These are phyloP conservation scores for Balaeniceps rex DNA, from an alignment of 2,113 vertebrate species.

Conservation along the genomic window DNA sequence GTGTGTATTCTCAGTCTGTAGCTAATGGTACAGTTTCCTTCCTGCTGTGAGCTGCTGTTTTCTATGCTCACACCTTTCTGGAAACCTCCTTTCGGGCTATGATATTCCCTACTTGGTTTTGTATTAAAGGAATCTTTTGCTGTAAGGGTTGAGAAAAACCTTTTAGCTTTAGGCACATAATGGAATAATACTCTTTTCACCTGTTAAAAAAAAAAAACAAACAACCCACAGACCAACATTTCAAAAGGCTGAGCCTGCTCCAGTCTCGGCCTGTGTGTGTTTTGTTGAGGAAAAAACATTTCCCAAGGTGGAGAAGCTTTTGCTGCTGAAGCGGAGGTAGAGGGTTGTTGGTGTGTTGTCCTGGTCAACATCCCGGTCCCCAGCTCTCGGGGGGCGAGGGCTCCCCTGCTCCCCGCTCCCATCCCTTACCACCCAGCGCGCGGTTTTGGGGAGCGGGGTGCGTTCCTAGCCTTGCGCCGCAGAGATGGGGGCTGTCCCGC, in stretches of 20 bases:
- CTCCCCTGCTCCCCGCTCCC: neutral
- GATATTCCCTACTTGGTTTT: neutral
- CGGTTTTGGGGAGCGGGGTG: neutral
- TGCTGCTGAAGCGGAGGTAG: neutral
- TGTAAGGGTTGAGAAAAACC: neutral
- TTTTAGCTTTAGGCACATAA: neutral
- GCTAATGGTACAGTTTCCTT: neutral
- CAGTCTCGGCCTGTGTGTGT: neutral
- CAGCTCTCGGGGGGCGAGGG: neutral
- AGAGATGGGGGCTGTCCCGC: neutral
- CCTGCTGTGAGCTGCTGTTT: neutral
- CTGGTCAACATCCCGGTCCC: neutral
- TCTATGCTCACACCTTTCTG: neutral
- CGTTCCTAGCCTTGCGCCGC: accelerated
- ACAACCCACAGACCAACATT: neutral
- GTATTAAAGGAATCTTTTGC: neutral
- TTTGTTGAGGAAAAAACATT: neutral
- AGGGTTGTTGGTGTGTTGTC: neutral
- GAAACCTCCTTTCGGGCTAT: neutral
- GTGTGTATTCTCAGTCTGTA: neutral
- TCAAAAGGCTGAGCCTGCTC: neutral
- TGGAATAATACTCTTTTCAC: neutral
- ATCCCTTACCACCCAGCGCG: accelerated
- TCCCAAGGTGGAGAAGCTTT: neutral
- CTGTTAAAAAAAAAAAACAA: neutral